Percentiles rank a stretch among this genome's conserved stretches.
These are phyloP conservation scores for Ophion slaviceki DNA, from an alignment of 2,888 invertebrate genomes.

Conservation along the genomic window DNA sequence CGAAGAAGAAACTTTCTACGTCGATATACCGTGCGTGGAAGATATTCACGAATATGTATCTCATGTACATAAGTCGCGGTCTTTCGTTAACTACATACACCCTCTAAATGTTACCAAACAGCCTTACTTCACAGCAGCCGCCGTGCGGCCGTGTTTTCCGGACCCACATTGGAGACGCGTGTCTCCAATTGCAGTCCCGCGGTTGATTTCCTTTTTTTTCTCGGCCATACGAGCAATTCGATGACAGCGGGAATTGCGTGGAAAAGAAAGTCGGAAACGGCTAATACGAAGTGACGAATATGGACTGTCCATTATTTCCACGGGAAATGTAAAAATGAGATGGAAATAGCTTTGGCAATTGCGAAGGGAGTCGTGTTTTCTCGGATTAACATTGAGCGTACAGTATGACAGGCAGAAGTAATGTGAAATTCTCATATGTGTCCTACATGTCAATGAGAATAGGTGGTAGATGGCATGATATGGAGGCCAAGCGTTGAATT, in stretches of 20 bases:
- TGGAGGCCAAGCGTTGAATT: too few relatives aligned
- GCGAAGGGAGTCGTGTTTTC: too few relatives aligned
- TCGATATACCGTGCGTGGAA: neutral
- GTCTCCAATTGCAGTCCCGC: conserved; percentile 31
- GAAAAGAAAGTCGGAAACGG: neutral
- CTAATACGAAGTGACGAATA: neutral
- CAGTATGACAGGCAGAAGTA: too few relatives aligned
- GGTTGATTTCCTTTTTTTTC: conserved; percentile 8
- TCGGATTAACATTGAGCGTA: too few relatives aligned
- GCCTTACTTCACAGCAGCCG: conserved; percentile 20
- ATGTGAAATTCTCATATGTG: too few relatives aligned
- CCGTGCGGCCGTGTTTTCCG: neutral
- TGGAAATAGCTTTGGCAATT: too few relatives aligned
- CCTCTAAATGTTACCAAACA: conserved; percentile 41
- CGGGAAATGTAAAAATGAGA: too few relatives aligned
- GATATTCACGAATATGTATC: conserved; percentile 9
- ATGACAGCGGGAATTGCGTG: conserved; percentile 6
- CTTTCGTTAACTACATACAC: conserved; percentile 39
- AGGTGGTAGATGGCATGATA: too few relatives aligned
- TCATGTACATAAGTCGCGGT: neutral
- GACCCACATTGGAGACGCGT: neutral
- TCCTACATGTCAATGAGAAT: too few relatives aligned
- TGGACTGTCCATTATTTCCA: too few relatives aligned
- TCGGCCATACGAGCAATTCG: neutral
- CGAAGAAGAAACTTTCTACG: conserved; percentile 38